Percentiles rank a stretch among this genome's conserved stretches.
Evolutionary conservation across 2,113 vertebrate genomes (phyloP).

Genomic region (Siphamia tubifer): DNA sequence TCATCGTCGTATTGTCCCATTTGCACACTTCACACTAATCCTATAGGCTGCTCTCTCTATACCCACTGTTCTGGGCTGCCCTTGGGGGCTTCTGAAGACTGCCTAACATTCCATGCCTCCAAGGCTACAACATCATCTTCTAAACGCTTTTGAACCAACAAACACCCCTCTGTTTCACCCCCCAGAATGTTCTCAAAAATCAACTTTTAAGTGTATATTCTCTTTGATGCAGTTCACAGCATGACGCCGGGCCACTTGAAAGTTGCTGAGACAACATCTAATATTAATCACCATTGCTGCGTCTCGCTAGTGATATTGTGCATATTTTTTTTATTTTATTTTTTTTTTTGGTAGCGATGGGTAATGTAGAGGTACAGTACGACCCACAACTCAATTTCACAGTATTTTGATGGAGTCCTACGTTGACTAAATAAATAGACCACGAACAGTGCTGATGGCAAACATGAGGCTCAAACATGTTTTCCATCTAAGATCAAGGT

Average conservation of each 20-base stretch:
- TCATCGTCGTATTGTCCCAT: slow-evolving; percentile 54
- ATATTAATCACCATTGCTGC: slow-evolving; percentile 63
- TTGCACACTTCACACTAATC: slow-evolving; percentile 65
- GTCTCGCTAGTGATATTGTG: slow-evolving; percentile 40
- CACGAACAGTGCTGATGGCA: background rate
- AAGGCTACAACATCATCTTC: slow-evolving; percentile 57
- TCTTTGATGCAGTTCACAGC: slow-evolving; percentile 74
- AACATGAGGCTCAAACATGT: background rate
- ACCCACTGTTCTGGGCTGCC: slow-evolving; percentile 47
- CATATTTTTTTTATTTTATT: no score
- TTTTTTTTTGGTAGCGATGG: background rate
- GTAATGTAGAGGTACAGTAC: background rate
- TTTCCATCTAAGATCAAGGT: background rate
- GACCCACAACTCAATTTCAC: background rate
- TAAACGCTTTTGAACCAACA: slow-evolving; percentile 75
- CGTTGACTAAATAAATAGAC: slow-evolving; percentile 16
- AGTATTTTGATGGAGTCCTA: background rate
- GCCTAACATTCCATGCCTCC: slow-evolving; percentile 46
- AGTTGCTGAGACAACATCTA: slow-evolving; percentile 69
- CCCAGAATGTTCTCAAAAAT: slow-evolving; percentile 56
- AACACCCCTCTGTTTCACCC: slow-evolving; percentile 63
- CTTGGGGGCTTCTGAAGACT: slow-evolving; percentile 50
- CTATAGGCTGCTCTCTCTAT: slow-evolving; percentile 39
- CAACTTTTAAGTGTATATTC: slow-evolving; percentile 69
- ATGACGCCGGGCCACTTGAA: slow-evolving; percentile 59